Evolutionary conservation across 2,113 vertebrate species (phyloP), one percentile per base, ranked within the genome.

Genomic region (Nothocercus nigrocapillus): DNA sequence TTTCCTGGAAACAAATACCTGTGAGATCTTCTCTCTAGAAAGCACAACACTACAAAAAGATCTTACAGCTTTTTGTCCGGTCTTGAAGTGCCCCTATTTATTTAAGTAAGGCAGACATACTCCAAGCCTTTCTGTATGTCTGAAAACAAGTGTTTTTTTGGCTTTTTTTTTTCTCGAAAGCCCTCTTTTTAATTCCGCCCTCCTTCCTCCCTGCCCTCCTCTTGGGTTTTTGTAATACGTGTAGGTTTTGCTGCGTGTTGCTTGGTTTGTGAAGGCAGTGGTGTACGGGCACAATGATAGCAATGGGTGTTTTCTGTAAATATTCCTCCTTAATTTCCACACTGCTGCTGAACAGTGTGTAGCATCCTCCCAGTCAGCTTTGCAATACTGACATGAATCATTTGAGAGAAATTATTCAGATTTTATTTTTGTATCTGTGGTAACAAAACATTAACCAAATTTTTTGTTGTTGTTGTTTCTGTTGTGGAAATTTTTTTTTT

Each of bases 401-500:
- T 98, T 97, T 90, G 97, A 98, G 97, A 98, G 95, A 97, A 98
- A 98, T 97, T 97, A 98, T 97, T 97, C 97, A 98, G 95, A 98
- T 98, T 98, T 98, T 98, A 98, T 98, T 98, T 98, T 98, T 99
- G 95, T 98, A 98, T 98, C 96, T 97, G 97, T 98, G 98, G 98
- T 98, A 98, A 98, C 98, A 98, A 98, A 97, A 97, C 97, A 98
- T 98, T 98, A 98, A 98, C 97, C 97, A 97, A 95, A 96, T 94
- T 86, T 80, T 61, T 51, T 64, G 49, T 49, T 49, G 47, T 49
- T 97, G 89, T 96, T 92, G 93, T 95, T 96, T 95, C 80, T 93
- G 94, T 98, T 98, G 87, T 97, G 96, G 97, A 91, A 92, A 97
- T 68, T 92, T 94, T 93, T 95, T 93, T 95, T 94, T 97, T 76